Evolutionary conservation across 2,888 invertebrate species (phyloP), one percentile per base, ranked within the genome.

Genomic region (Hirudinaria manillensis): DNA sequence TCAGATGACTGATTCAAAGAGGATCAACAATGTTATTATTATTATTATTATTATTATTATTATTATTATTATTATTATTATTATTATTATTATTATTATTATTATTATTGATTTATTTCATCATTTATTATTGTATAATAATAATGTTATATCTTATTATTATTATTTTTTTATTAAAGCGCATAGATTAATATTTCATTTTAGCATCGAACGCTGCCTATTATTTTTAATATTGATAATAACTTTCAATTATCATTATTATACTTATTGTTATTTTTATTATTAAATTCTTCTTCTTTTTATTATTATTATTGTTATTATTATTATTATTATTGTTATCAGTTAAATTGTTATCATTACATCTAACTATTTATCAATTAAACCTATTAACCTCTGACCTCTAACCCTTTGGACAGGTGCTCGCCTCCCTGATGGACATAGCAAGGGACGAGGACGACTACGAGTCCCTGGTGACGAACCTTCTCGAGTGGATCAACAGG

Each of bases 1-100:
- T 84, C 98, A 98, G 84, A 93, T 94, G 88, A 98, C 97, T 85
- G 96, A 96, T 81, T 97, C 97, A 51, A 90, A 94, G 82, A 89
- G 98, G 84, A 97, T 99, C 83, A 97, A 96, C 61, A 99, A 98
- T 87, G 95, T 95, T 29, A 24, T n/a, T 55, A 51, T 32, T 66
- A 10, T 24, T n/a, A 19, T 19, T 72, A 13, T 16, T 76, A 16
- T 27, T 0, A 24, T 21, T 32, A 45, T 56, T 56, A 6, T 72
- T n/a, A 2, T 2, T 56, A 7, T 27, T 24, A 27, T 71, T 71
- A 27, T 71, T 68, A 34, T 68, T 68, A 27, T 19, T 19, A 27
- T 27, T 29, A n/a, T 36, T 68, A 32, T 36, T 19, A 68, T 13
- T 68, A 32, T 21, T 68, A n/a, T n/a, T n/a, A n/a, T n/a, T n/a